Base-by-base conservation (phyloP, 1,140 invertebrate genomes). In the Diploscapter pachys region DNA sequence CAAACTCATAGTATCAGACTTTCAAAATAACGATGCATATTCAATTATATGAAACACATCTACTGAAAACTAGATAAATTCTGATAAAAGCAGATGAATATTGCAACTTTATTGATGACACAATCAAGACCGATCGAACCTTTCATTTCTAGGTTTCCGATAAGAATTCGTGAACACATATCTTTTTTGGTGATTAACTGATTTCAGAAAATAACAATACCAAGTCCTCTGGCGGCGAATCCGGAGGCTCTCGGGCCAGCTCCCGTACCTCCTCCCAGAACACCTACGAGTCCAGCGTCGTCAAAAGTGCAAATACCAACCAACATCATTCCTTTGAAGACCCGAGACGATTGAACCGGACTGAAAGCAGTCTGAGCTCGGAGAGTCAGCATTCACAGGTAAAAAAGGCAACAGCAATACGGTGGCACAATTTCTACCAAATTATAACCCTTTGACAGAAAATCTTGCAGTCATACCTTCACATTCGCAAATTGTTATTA, bases 161-260 rank as follows among this genome's bases (percentile, higher is more conserved):
- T 59, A 11, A 11, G 31, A 31, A 67, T 13, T 52, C 49, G 9
- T 67, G 49, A 67, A 67, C 8, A 67, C 11, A 13, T 13, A 52
- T 5, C n/a, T 11, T 50, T 48, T 5, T 67, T 53, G 6, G 2
- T 67, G 9, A 9, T 5, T 13, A 63, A 63, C 50, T 63, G 56
- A 4, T 61, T 74, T 31, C 73, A 74, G 73, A 74, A 74, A 74
- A 74, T 48, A 74, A 74, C 57, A 74, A 74, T 54, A 65, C 62
- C 53, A 74, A 74, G 66, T 56, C 59, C 55, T 52, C 64, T 62
- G 59, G 68, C 68, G 68, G 68, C 68, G 73, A 74, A 59, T 74
- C 73, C 51, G 63, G 63, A 31, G 64, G 73, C n/a, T 74, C 73
- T 57, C 73, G 73, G 53, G 64, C 73, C 56, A 64, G 61, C 64